A percentile compares a stretch with the other conserved stretches of the same genome.
These are phyloP conservation scores for Plectropomus leopardus DNA, from an alignment of 2,113 vertebrate species.

Conservation along the genomic window DNA sequence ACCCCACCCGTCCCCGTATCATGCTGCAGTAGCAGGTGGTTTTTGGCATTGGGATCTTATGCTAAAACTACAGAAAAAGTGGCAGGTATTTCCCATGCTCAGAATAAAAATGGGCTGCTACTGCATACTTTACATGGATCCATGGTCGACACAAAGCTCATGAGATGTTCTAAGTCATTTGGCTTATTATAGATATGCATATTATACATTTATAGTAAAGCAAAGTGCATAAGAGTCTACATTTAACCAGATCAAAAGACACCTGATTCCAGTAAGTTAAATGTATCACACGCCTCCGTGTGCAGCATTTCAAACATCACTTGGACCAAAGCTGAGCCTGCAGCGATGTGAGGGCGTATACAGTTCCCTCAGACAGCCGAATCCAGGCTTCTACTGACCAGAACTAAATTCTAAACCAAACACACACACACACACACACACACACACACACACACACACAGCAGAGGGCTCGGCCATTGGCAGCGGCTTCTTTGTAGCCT, in stretches of 20 bases:
- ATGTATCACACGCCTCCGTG: constrained; percentile 22
- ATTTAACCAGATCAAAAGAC: constrained; percentile 27
- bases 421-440: constrained; percentile 9
- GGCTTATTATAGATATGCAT: no score
- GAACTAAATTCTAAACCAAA: constrained; percentile 49
- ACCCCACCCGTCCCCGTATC: no score
- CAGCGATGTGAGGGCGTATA: constrained; percentile 24
- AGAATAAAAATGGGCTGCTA: no score
- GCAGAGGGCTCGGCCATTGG: constrained; percentile 47
- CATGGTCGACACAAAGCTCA: no score
- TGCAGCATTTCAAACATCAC: constrained; percentile 26
- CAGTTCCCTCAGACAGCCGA: constrained; percentile 39
- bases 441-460: neutral
- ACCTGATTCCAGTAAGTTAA: neutral
- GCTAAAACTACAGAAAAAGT: no score
- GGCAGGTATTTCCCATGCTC: no score
- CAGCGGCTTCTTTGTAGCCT: constrained; percentile 52
- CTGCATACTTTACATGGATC: no score
- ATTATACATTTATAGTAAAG: no score
- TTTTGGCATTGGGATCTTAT: no score
- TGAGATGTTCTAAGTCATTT: no score
- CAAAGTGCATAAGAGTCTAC: neutral
- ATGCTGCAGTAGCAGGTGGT: no score
- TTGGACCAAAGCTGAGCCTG: constrained; percentile 47
- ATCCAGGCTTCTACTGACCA: constrained; percentile 47